Percentiles rank a stretch among this genome's conserved stretches.
phyloP scores from a whole-genome alignment of 2,797 vertebrate genomes.

The Tapirus indicus region DNA sequence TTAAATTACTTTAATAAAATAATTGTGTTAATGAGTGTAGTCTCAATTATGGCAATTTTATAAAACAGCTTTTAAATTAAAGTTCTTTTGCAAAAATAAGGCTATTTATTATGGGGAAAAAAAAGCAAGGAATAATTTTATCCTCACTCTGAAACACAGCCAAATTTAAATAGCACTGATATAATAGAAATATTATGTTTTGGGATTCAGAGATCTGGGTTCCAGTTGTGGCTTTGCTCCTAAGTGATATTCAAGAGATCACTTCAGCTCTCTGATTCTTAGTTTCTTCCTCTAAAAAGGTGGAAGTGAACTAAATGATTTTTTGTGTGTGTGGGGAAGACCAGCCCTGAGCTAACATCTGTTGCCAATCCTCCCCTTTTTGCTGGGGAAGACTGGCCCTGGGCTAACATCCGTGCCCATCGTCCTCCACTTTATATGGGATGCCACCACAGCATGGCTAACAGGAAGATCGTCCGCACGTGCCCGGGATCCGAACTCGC shows the following conservation, averaged over 20 bases:
- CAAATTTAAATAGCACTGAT: background rate
- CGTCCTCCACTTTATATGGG: too few species aligned
- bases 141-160: conserved; percentile 35
- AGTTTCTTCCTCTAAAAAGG: background rate
- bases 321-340: too few species aligned
- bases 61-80: background rate
- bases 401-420: too few species aligned
- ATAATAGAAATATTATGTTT: background rate
- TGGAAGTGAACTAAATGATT: background rate
- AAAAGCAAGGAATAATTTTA: background rate
- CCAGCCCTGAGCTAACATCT: too few species aligned
- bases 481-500: too few species aligned
- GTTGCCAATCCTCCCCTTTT: too few species aligned
- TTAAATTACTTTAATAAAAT: conserved; percentile 43
- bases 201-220: background rate
- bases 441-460: too few species aligned
- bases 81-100: conserved; percentile 52
- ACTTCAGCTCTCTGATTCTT: background rate
- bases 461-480: too few species aligned
- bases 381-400: too few species aligned
- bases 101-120: background rate
- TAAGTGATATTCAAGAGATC: background rate
- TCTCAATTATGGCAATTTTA: conserved; percentile 17
- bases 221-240: background rate
- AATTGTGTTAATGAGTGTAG: conserved; percentile 9